Evolutionary conservation across 2,797 vertebrate genomes (phyloP).

Genomic region (Aulostomus chinensis): DNA sequence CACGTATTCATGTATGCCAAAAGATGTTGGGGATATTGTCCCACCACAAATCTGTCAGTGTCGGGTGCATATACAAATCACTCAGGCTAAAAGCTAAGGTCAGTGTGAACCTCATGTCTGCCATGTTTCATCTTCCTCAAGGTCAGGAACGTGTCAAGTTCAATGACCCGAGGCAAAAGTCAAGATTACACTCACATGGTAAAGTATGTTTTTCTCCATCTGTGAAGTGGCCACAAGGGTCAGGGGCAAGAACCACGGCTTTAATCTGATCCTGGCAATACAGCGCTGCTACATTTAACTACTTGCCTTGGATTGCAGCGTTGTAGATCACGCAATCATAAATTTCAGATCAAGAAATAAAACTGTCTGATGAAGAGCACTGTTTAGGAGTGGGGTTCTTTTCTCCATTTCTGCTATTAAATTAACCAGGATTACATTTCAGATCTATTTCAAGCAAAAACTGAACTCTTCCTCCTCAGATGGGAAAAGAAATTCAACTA

Average conservation of each 20-base stretch:
- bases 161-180: conserved; percentile 51
- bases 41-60: conserved; percentile 55
- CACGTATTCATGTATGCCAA: too few relatives aligned
- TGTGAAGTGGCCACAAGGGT: conserved; percentile 40
- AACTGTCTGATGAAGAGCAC: conserved; percentile 43
- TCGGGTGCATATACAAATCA: conserved; percentile 42
- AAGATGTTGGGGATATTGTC: too few relatives aligned
- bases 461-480: too few relatives aligned
- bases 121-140: conserved; percentile 46
- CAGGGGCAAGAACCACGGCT: conserved; percentile 41
- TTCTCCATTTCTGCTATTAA: conserved; percentile 3
- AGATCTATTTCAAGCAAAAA: conserved; percentile 14
- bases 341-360: conserved; percentile 49
- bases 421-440: conserved; percentile 15
- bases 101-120: conserved; percentile 38
- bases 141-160: conserved; percentile 57
- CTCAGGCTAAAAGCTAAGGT: conserved; percentile 59
- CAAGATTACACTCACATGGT: conserved; percentile 44
- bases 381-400: neutral
- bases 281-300: conserved; percentile 15
- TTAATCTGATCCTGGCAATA: conserved; percentile 45
- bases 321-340: conserved; percentile 32
- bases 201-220: conserved; percentile 48
- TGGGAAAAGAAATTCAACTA: too few relatives aligned
- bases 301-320: conserved; percentile 32